phyloP scores from a whole-genome alignment of 2,113 vertebrate genomes.

The Macaca mulatta region DNA sequence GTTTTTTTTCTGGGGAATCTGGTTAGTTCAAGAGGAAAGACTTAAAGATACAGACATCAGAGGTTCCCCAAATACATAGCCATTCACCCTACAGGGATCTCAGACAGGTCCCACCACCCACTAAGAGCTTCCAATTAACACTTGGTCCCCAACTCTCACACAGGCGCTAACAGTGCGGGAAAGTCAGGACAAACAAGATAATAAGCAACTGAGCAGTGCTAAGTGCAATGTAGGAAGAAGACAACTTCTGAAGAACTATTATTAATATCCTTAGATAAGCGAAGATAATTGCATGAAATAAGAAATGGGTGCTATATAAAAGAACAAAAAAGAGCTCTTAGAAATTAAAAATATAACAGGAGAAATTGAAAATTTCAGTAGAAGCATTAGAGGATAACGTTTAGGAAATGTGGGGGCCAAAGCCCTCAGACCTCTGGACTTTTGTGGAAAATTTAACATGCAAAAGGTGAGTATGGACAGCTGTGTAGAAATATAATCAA shows the following conservation, averaged over 20 bases:
- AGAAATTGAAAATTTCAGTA: slow-evolving; percentile 46
- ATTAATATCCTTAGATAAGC: not conserved
- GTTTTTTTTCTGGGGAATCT: not conserved
- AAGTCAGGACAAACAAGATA: slow-evolving; percentile 3
- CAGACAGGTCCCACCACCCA: not conserved
- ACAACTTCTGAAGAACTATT: not conserved
- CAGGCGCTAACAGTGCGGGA: not conserved
- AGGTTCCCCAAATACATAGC: not conserved
- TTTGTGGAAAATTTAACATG: too few relatives aligned
- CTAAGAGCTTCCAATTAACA: not conserved
- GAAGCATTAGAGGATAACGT: not conserved
- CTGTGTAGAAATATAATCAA: too few relatives aligned
- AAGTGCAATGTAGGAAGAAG: not conserved
- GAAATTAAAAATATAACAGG: slow-evolving; percentile 49
- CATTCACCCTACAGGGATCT: not conserved
- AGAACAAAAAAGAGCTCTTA: not conserved
- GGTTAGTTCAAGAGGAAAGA: not conserved
- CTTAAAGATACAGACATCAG: not conserved
- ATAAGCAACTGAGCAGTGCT: not conserved
- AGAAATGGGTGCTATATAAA: slow-evolving; percentile 23
- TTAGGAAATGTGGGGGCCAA: not conserved
- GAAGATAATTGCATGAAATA: slow-evolving; percentile 43
- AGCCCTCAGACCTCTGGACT: too few relatives aligned
- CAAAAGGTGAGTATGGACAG: too few relatives aligned
- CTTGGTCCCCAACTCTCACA: not conserved